phyloP scores from a whole-genome alignment of 2,888 invertebrate species.

The Mythimna loreyi region DNA sequence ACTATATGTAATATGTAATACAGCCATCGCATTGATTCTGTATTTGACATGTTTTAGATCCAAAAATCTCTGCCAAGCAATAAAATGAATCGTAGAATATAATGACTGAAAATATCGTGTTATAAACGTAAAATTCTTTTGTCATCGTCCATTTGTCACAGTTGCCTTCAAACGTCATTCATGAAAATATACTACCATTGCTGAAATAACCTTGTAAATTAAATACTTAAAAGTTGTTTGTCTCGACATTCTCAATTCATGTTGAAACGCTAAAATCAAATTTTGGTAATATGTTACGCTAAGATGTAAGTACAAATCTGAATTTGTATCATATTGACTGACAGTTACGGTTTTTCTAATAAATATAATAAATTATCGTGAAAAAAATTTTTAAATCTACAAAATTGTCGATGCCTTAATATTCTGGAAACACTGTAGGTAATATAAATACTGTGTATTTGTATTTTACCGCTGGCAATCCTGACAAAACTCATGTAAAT shows the following conservation, averaged over 20 bases:
- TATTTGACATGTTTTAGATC: background rate
- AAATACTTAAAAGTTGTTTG: conserved; percentile 25
- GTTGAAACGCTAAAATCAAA: conserved; percentile 17
- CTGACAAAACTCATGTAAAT: conserved; percentile 54
- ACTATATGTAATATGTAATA: too few species aligned
- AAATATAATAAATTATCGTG: background rate
- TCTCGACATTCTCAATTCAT: background rate
- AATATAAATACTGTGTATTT: conserved; percentile 10
- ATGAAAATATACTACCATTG: conserved; percentile 34
- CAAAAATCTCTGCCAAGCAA: conserved; percentile 3
- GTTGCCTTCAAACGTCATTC: conserved; percentile 49
- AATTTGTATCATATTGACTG: background rate
- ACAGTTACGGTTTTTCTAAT: background rate
- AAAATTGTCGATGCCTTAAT: background rate
- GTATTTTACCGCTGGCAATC: conserved; percentile 42
- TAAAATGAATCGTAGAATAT: conserved; percentile 11
- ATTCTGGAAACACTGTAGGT: conserved; percentile 9
- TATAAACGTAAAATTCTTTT: conserved; percentile 35
- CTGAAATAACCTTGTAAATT: conserved; percentile 42
- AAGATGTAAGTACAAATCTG: background rate
- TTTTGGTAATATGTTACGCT: conserved; percentile 15
- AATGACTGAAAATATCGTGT: conserved; percentile 26
- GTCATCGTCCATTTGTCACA: conserved; percentile 36
- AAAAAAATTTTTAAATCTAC: background rate
- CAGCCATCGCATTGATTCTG: background rate